Base-by-base conservation (phyloP, 1,140 invertebrate genomes). In the Scaptomyza graminum region DNA sequence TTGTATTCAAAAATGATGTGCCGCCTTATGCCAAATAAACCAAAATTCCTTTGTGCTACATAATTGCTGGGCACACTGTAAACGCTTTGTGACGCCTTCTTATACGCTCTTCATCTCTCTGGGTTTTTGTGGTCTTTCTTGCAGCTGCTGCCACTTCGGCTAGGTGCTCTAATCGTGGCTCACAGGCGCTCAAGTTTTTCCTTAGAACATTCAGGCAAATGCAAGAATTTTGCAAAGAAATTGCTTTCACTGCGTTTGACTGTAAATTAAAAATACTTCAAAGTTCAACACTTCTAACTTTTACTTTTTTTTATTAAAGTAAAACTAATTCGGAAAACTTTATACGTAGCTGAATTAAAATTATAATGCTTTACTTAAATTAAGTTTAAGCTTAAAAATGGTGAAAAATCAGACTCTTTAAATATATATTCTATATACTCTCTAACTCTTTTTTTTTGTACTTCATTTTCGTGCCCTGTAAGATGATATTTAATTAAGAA, bases 1-100 rank as follows among this genome's bases (percentile, higher is more conserved):
- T 88, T 88, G 83, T 87, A 88, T 87, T 88, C 82, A 79, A 88
- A 82, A 82, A 31, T 7, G 71, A 87, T 79, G 66, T 73, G 44
- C 63, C 52, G 50, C 70, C 59, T 52, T 64, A 46, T 61, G 61
- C 72, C 71, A 74, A 87, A 70, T 74, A 77, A 74, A 77, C 51
- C 46, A 37, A 61, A 64, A 82, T 69, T 59, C 64, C 83, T 87
- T 87, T 87, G 82, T 82, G 59, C 66, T 74, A 87, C 80, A 87
- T 84, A 81, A 84, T 81, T 85, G 76, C 81, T 85, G 77, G 51
- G 65, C 68, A 61, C 65, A 41, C 43, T 25, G 51, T 37, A 41
- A 39, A 65, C 43, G 59, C 79, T 78, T 81, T 81, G 76, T 81
- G 52, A 31, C 54, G 16, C 54, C 18, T 34, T 16, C 63, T 39